Evolutionary conservation across 2,888 invertebrate species (phyloP).

Genomic region (Omphaloscelis lunosa): DNA sequence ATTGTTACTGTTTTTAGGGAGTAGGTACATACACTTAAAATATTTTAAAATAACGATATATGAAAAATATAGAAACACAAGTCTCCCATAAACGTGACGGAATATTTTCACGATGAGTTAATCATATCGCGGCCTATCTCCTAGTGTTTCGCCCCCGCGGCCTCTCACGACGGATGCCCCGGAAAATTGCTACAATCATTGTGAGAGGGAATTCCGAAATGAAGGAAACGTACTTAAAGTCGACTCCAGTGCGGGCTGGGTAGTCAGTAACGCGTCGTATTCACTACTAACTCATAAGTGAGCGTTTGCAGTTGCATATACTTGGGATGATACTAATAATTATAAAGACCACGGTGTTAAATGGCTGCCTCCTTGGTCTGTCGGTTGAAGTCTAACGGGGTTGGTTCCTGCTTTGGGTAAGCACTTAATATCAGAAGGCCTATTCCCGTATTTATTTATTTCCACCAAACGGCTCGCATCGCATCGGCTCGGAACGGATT

Average conservation of each 20-base stretch:
- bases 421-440: too few relatives aligned
- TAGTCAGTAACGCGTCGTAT: conserved; percentile 52
- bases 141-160: conserved; percentile 74
- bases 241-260: conserved; percentile 63
- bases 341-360: neutral
- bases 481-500: too few relatives aligned
- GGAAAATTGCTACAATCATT: conserved; percentile 91
- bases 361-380: neutral
- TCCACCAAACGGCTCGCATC: too few relatives aligned
- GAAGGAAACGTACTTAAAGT: conserved; percentile 87
- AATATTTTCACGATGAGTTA: conserved; percentile 2
- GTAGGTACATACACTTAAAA: too few relatives aligned
- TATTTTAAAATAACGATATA: too few relatives aligned
- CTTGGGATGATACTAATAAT: neutral
- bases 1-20: too few relatives aligned
- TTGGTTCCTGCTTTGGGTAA: neutral
- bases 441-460: too few relatives aligned
- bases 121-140: conserved; percentile 65
- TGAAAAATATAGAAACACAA: too few relatives aligned
- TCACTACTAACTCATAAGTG: conserved; percentile 61
- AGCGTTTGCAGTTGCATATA: conserved; percentile 22
- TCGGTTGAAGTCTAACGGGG: neutral
- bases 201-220: conserved; percentile 89
- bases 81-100: too few relatives aligned
- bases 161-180: conserved; percentile 88